phyloP scores from a whole-genome alignment of 2,888 invertebrate species.

The Lithophane ornitopus region DNA sequence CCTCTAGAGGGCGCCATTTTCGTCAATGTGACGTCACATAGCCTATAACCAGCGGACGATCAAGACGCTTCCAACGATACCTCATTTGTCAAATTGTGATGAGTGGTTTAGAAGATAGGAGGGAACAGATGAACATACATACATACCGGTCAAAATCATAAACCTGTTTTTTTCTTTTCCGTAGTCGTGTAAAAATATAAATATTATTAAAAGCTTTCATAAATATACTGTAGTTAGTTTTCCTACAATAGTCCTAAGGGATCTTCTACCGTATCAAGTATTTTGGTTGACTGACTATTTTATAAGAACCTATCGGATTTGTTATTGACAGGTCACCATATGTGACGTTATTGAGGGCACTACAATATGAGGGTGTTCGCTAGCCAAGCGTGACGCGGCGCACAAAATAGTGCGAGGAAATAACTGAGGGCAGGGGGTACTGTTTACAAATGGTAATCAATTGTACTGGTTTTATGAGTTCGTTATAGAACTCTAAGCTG shows the following conservation, averaged over 20 bases:
- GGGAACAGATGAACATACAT: too few species aligned
- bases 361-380: conserved; percentile 54
- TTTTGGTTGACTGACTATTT: conserved; percentile 42
- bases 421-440: conserved; percentile 19
- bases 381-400: conserved; percentile 42
- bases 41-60: too few species aligned
- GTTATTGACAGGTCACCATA: conserved; percentile 57
- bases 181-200: too few species aligned
- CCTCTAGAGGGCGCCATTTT: too few species aligned
- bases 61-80: too few species aligned
- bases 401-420: conserved; percentile 44
- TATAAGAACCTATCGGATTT: conserved; percentile 54
- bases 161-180: too few species aligned
- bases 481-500: background rate
- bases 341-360: conserved; percentile 51
- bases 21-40: too few species aligned
- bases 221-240: background rate
- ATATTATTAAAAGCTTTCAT: background rate
- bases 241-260: background rate
- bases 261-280: conserved; percentile 12
- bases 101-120: too few species aligned
- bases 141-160: too few species aligned
- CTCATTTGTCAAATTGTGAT: too few species aligned
- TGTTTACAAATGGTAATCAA: conserved; percentile 15
- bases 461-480: conserved; percentile 5